Evolutionary conservation across 1,140 invertebrate genomes (phyloP).

Genomic region (Temnothorax curvispinosus): DNA sequence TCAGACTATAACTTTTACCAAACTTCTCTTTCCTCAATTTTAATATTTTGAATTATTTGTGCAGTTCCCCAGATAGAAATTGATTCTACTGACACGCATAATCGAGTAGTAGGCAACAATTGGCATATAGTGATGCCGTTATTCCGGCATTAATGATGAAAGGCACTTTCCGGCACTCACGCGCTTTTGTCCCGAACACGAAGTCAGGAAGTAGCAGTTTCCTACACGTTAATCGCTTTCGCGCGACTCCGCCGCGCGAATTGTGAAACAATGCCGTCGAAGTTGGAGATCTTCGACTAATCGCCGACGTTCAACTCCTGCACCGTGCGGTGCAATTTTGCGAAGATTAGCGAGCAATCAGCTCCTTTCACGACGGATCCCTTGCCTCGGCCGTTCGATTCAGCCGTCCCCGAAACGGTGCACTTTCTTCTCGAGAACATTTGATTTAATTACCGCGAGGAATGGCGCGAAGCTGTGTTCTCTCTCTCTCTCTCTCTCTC

Average conservation of each 20-base stretch:
- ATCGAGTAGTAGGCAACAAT: conserved; percentile 22
- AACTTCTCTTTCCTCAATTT: neutral
- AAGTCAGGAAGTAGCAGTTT: conserved; percentile 62
- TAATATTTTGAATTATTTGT: neutral
- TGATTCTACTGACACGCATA: conserved; percentile 4
- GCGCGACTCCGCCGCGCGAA: conserved; percentile 50
- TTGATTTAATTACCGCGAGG: conserved; percentile 72
- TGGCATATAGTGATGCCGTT: conserved; percentile 12
- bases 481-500: conserved; percentile 25
- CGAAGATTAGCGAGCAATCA: conserved; percentile 76
- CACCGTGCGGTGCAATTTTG: conserved; percentile 67
- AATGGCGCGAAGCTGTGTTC: conserved; percentile 56
- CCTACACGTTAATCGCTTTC: conserved; percentile 66
- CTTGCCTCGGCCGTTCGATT: conserved; percentile 67
- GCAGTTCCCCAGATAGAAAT: neutral
- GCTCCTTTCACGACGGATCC: conserved; percentile 70
- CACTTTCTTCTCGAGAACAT: conserved; percentile 71
- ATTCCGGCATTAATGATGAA: conserved; percentile 57
- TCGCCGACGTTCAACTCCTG: conserved; percentile 68
- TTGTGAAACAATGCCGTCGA: conserved; percentile 71
- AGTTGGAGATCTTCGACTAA: conserved; percentile 73
- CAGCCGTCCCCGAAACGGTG: conserved; percentile 63
- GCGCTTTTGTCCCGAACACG: conserved; percentile 43
- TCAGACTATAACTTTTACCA: neutral
- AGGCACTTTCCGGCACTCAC: conserved; percentile 59